Base-by-base conservation (phyloP, 2,113 vertebrate species). In the Daphoenositta chrysoptera region DNA sequence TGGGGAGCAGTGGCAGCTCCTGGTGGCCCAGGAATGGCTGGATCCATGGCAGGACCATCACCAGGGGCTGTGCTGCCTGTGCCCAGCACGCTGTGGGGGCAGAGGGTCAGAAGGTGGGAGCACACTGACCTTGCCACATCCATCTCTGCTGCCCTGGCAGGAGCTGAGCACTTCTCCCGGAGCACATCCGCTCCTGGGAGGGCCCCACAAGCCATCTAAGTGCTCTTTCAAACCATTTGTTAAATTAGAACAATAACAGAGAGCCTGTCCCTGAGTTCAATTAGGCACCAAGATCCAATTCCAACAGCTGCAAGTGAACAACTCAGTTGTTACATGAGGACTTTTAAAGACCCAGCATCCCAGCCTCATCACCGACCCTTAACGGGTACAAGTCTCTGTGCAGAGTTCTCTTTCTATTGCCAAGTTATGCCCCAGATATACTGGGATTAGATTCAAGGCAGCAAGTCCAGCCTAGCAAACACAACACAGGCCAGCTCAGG, bases 191-290 rank as follows among this genome's bases (percentile, higher is more conserved):
- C 27, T 69, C 33, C 56, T 28, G 33, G 72, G 47, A 82, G 57
- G 20, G 14, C 1, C 1, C 35, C 71, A 58, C 13, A 6, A 83
- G 30, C 60, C 60, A 71, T 79, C 70, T 71, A 50, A 83, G 75
- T 23, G 63, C 57, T 58, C 37, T 86, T 81, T 26, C 27, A 44
- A 83, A 61, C 24, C 56, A 70, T 81, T 94, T 79, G 91, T 76
- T 68, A 48, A n/a, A 76, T 66, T 48, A 92, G 80, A 81, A 57
- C 27, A 83, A 24, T 56, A 60, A 68, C 91, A 61, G 15, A 93
- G 17, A 95, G 18, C 19, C 33, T 69, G 42, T 22, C 45, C 22
- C 47, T 20, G 20, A 30, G 26, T 63, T 87, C 22, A 13, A 8
- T 73, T 28, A 91, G 50, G 24, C 10, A 4, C 44, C 20, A 12